Percentiles rank a stretch among this genome's conserved stretches.
Conservation (phyloP, 2,797 vertebrate genomes). For the Oophaga sylvatica region DNA sequence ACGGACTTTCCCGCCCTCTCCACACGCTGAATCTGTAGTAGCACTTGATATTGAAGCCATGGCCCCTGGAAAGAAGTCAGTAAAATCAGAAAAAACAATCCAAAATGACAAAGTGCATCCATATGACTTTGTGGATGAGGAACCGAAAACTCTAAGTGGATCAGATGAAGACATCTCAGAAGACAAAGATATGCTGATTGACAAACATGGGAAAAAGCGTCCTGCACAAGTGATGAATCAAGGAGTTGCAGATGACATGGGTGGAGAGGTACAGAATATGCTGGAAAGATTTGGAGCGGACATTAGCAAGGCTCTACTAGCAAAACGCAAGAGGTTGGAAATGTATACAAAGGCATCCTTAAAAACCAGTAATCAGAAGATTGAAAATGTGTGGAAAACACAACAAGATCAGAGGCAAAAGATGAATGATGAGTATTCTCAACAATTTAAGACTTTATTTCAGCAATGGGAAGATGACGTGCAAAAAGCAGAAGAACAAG, state of each 20-base stretch:
- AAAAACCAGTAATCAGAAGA: conserved; percentile 88
- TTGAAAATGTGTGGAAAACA: conserved; percentile 90
- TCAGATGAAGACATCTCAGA: too few relatives aligned
- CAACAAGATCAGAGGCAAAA: conserved; percentile 87
- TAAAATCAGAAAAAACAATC: too few relatives aligned
- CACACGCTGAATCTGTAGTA: too few relatives aligned
- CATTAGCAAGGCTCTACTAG: conserved; percentile 87
- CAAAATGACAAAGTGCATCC: too few relatives aligned
- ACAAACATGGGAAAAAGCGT: conserved; percentile 78
- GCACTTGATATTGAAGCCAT: too few relatives aligned
- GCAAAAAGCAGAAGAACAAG: conserved; percentile 85
- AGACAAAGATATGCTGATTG: conserved; percentile 68
- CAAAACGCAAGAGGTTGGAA: conserved; percentile 89
- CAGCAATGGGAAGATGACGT: conserved; percentile 90
- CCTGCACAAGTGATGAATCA: conserved; percentile 60
- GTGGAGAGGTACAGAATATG: conserved; percentile 90
- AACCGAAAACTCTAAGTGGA: too few relatives aligned
- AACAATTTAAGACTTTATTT: conserved; percentile 84
- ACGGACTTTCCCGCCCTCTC: too few relatives aligned
- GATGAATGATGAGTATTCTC: conserved; percentile 85
- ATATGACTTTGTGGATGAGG: too few relatives aligned
- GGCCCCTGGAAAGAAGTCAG: too few relatives aligned
- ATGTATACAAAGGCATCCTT: conserved; percentile 86
- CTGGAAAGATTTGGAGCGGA: conserved; percentile 91
- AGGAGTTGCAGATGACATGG: conserved; percentile 69